Evolutionary conservation across 2,797 vertebrate species (phyloP).

Genomic region (Acestrorhynchus altus): DNA sequence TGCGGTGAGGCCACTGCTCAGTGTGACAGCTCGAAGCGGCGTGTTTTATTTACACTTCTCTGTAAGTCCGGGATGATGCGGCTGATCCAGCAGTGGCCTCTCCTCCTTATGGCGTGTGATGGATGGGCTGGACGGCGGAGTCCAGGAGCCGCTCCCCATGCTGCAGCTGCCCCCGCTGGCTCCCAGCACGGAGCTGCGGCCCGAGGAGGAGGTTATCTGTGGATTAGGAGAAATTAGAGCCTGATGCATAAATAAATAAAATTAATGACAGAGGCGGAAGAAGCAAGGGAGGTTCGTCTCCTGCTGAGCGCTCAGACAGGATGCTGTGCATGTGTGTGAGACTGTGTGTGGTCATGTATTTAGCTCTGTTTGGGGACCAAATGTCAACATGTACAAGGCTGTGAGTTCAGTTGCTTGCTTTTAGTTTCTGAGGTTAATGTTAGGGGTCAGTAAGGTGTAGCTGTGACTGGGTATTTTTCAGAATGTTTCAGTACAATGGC

Average conservation of each 20-base stretch:
- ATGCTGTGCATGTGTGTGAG: conserved; percentile 42
- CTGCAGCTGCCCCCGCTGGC: neutral
- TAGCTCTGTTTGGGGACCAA: neutral
- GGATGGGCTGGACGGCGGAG: conserved; percentile 41
- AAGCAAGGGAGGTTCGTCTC: conserved; percentile 58
- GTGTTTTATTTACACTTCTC: conserved; percentile 27
- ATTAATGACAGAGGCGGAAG: conserved; percentile 72
- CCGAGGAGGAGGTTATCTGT: conserved; percentile 61
- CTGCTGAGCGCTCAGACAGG: conserved; percentile 30
- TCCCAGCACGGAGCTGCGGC: conserved; percentile 36
- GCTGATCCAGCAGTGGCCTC: conserved; percentile 17
- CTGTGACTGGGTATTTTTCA: neutral
- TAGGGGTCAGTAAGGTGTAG: neutral
- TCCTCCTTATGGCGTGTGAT: conserved; percentile 42
- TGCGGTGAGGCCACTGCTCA: neutral
- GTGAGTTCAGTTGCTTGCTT: too few species aligned
- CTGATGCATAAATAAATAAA: conserved; percentile 72
- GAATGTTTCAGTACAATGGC: neutral
- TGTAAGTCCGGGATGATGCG: conserved; percentile 26
- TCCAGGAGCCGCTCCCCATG: conserved; percentile 24
- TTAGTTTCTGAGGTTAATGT: too few species aligned
- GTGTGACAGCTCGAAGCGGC: neutral
- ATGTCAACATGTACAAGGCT: too few species aligned
- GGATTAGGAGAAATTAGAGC: conserved; percentile 65
- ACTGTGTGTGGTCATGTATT: conserved; percentile 33